Evolutionary conservation across 2,888 invertebrate genomes (phyloP).

Genomic region (Syrphus vitripennis): DNA sequence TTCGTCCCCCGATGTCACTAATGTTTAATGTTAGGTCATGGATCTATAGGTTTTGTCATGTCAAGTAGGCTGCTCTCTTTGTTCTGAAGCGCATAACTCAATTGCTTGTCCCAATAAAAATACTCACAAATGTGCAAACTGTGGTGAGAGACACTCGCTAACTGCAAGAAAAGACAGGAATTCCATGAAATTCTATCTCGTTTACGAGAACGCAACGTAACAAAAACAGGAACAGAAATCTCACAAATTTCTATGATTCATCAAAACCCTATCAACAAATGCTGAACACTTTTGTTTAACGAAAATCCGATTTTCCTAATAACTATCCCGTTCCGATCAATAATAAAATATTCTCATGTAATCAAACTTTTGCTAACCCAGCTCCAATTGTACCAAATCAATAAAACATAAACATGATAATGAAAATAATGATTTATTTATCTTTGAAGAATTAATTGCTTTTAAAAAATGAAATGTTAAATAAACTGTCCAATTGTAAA

Average conservation of each 20-base stretch:
- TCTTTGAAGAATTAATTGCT: too few relatives aligned
- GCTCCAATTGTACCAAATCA: background rate
- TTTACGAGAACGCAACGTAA: background rate
- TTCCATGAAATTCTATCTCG: background rate
- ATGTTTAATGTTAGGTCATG: background rate
- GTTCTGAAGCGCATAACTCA: background rate
- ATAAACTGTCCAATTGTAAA: background rate
- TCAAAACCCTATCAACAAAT: background rate
- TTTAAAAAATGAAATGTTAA: background rate
- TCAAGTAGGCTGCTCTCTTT: background rate
- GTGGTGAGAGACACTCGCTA: background rate
- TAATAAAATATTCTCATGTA: background rate
- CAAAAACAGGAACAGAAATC: background rate
- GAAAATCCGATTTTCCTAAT: background rate
- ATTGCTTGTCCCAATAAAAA: background rate
- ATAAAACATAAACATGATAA: background rate
- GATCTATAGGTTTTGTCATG: background rate
- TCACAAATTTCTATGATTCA: background rate
- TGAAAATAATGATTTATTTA: background rate
- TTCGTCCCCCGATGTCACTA: background rate
- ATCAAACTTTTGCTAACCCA: background rate
- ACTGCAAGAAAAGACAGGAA: background rate
- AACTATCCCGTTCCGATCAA: background rate
- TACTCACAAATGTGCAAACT: constrained; percentile 5
- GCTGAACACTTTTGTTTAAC: background rate